Evolutionary conservation across 2,888 invertebrate genomes (phyloP).

Genomic region (Erebia ligea): DNA sequence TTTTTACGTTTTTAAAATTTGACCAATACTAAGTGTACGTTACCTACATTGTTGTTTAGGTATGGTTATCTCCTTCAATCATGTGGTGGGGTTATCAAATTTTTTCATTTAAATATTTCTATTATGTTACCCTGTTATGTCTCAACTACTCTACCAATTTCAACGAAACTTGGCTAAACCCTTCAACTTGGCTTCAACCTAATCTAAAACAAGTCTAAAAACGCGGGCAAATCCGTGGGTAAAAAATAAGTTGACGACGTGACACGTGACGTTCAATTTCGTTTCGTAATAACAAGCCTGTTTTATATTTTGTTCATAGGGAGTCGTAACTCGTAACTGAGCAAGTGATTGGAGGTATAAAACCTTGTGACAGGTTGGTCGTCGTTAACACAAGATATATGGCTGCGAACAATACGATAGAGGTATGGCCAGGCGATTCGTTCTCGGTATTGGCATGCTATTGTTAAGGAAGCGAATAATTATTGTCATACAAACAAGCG

Average conservation of each 20-base stretch:
- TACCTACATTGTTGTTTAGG: too few species aligned
- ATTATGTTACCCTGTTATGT: too few species aligned
- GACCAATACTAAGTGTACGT: too few species aligned
- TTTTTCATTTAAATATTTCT: too few species aligned
- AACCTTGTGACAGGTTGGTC: slow-evolving; percentile 31
- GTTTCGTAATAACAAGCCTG: neutral
- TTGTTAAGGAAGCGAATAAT: slow-evolving; percentile 10
- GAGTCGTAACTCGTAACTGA: slow-evolving; percentile 20
- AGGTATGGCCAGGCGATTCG: slow-evolving; percentile 1
- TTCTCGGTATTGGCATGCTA: slow-evolving; percentile 11
- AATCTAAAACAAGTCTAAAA: neutral
- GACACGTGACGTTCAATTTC: neutral
- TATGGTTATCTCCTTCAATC: too few species aligned
- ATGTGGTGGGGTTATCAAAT: too few species aligned
- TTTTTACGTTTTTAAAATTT: too few species aligned
- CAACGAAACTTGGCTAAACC: too few species aligned
- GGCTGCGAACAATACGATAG: slow-evolving; percentile 16
- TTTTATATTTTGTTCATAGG: slow-evolving; percentile 32
- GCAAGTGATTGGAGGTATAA: slow-evolving; percentile 20
- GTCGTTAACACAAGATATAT: slow-evolving; percentile 30
- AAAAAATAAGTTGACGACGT: neutral
- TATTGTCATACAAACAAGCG: neutral
- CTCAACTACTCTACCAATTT: too few species aligned
- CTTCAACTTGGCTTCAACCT: too few species aligned
- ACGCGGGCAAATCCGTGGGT: too few species aligned